These are phyloP conservation scores for Punctoribates punctum DNA, from an alignment of 2,888 invertebrate species.

Conservation along the genomic window DNA sequence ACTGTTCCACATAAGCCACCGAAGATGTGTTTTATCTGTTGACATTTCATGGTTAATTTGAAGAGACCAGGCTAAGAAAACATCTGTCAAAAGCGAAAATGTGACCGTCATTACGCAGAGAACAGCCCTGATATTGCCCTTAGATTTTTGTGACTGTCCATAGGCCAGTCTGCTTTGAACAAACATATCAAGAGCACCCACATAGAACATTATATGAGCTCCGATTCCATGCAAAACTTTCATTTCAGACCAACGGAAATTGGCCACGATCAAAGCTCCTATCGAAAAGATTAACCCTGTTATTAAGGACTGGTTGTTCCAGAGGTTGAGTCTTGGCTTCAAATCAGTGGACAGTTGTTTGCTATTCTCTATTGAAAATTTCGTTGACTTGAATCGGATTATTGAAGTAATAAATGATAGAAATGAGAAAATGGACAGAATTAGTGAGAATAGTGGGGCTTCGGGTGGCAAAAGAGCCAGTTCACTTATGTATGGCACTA, in stretches of 20 bases:
- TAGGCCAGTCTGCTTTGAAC: not conserved
- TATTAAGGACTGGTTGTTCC: not conserved
- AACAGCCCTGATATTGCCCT: not conserved
- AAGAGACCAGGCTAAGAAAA: not conserved
- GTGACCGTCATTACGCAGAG: not conserved
- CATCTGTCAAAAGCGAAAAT: not conserved
- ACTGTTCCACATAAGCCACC: conserved; percentile 10
- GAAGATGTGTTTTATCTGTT: no score
- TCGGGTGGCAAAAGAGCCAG: no score
- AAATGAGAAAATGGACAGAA: not conserved
- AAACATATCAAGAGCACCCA: not conserved
- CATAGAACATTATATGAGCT: not conserved
- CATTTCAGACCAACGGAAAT: not conserved
- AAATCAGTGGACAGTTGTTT: no score
- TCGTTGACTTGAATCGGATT: not conserved
- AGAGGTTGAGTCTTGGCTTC: not conserved
- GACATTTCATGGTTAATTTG: not conserved
- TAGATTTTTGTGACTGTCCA: not conserved
- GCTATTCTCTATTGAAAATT: not conserved
- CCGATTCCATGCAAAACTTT: not conserved
- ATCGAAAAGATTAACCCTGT: not conserved
- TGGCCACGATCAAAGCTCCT: not conserved
- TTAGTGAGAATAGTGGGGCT: not conserved
- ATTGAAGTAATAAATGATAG: not conserved
- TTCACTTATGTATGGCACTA: no score